Conservation (phyloP, 1,140 invertebrate species). For the Glomeris maerens region DNA sequence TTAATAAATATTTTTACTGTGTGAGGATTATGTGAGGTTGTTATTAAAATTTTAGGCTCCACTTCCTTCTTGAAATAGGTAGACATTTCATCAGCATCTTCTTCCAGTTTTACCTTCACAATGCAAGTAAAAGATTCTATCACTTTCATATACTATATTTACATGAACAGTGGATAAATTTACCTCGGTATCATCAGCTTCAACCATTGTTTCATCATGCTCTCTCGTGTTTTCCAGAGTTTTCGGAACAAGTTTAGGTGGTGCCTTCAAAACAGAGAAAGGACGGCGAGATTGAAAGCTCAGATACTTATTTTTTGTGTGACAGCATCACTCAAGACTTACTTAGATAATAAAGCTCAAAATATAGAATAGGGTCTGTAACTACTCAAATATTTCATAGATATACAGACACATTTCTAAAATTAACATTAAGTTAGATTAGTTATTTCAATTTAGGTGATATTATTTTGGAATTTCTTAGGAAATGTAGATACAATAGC, state of each 20-base stretch:
- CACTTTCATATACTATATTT: constrained; percentile 1
- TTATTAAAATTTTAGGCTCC: constrained; percentile 88
- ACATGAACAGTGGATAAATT: constrained; percentile 20
- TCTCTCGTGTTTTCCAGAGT: constrained; percentile 86
- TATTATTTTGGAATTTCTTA: too few relatives aligned
- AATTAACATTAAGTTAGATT: too few relatives aligned
- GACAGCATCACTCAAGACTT: too few relatives aligned
- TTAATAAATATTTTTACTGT: constrained; percentile 33
- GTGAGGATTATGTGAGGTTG: constrained; percentile 79
- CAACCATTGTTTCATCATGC: constrained; percentile 78
- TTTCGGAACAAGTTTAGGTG: constrained; percentile 61
- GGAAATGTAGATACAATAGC: too few relatives aligned
- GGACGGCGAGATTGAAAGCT: background rate
- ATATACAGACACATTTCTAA: background rate
- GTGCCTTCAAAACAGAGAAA: constrained; percentile 17
- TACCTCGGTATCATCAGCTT: constrained; percentile 61
- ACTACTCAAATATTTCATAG: background rate
- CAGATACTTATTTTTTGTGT: too few relatives aligned
- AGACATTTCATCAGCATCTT: constrained; percentile 75
- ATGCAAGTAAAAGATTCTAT: constrained; percentile 11
- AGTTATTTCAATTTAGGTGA: too few relatives aligned
- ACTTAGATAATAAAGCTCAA: too few relatives aligned
- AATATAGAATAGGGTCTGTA: background rate
- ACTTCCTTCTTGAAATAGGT: constrained; percentile 70
- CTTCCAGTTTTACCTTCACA: constrained; percentile 40